Conservation (phyloP, 2,888 invertebrate species). For the Gisinianus flammeolus region DNA sequence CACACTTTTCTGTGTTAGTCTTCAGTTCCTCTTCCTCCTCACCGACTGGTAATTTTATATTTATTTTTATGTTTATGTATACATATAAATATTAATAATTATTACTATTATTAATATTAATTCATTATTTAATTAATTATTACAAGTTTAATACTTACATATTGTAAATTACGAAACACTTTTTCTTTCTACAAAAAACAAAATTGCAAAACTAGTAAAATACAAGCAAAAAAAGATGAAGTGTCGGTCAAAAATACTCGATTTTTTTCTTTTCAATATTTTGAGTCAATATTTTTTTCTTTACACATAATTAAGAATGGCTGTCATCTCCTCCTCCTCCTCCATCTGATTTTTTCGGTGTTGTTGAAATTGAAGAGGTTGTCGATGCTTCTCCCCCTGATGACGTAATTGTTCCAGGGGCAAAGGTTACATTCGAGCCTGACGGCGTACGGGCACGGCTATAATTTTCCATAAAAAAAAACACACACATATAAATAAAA, state of each 20-base stretch:
- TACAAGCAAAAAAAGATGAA: conserved; percentile 15
- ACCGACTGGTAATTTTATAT: not conserved
- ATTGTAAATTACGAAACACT: too few species aligned
- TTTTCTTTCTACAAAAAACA: not conserved
- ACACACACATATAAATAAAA: too few species aligned
- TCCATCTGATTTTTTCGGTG: not conserved
- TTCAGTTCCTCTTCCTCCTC: conserved; percentile 10
- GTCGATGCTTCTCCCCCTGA: too few species aligned
- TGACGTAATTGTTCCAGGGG: conserved; percentile 32
- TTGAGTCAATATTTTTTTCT: not conserved
- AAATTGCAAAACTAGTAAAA: conserved; percentile 10
- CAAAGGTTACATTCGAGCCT: conserved; percentile 65
- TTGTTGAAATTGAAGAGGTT: too few species aligned
- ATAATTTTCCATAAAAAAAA: too few species aligned
- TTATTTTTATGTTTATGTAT: not conserved
- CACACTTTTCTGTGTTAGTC: conserved; percentile 21
- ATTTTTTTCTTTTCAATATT: conserved; percentile 1
- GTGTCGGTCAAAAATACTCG: conserved; percentile 15
- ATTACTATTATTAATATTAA: conserved; percentile 3
- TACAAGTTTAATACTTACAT: too few species aligned
- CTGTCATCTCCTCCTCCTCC: not conserved
- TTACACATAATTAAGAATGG: not conserved
- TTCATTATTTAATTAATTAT: not conserved
- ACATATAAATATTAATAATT: conserved; percentile 1
- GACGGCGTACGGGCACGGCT: conserved; percentile 75